Percentiles rank a stretch among this genome's conserved stretches.
phyloP scores from a whole-genome alignment of 1,140 invertebrate species.

The Brachionus manjavacas region DNA sequence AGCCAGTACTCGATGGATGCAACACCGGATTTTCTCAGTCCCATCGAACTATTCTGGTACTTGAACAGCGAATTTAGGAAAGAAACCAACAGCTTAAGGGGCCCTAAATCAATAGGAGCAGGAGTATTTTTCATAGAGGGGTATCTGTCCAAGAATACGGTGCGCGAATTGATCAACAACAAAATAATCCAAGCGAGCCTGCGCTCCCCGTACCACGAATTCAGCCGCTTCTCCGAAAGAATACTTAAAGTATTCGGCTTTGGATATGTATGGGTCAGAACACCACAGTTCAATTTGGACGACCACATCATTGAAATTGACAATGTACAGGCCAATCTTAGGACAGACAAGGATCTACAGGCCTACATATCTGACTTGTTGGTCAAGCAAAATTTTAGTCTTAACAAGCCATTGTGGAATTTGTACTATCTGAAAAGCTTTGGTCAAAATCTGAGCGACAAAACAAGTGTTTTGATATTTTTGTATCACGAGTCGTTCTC shows the following conservation, averaged over 20 bases:
- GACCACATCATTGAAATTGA: constrained; percentile 33
- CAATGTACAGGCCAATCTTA: background rate
- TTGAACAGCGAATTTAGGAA: constrained; percentile 24
- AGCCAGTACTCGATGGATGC: background rate
- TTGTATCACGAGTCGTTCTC: constrained; percentile 15
- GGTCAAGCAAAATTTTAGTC: background rate
- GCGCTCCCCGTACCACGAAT: background rate
- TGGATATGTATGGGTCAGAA: constrained; percentile 1
- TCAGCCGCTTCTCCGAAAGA: constrained; percentile 13
- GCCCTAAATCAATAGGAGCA: background rate
- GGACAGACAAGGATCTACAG: constrained; percentile 23
- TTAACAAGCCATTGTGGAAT: constrained; percentile 32
- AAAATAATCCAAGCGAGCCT: background rate
- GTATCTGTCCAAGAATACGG: background rate
- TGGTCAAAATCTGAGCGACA: constrained; percentile 28
- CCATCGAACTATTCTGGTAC: constrained; percentile 26
- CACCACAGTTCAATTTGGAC: background rate
- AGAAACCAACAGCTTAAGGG: background rate
- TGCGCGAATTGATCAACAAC: constrained; percentile 22
- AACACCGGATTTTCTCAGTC: constrained; percentile 21
- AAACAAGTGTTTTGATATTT: constrained; percentile 18
- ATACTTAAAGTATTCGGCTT: background rate
- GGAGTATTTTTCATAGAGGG: constrained; percentile 36
- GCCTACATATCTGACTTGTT: constrained; percentile 11
- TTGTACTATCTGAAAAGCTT: constrained; percentile 11